phyloP scores from a whole-genome alignment of 2,888 invertebrate genomes.

The Rosalia funebris region DNA sequence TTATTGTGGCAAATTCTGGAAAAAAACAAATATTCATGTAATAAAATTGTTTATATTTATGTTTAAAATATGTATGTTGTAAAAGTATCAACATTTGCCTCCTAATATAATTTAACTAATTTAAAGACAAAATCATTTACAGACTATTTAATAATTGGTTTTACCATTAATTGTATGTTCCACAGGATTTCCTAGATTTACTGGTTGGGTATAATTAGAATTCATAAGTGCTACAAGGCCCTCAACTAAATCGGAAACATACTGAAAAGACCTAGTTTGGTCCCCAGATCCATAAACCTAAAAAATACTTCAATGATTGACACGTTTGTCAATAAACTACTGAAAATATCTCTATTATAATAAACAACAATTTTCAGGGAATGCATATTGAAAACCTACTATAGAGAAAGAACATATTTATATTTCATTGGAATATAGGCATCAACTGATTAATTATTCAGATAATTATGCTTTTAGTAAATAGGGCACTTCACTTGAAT shows the following conservation, averaged over 20 bases:
- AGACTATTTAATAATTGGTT: too few species aligned
- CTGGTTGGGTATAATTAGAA: constrained; percentile 90
- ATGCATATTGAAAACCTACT: not conserved
- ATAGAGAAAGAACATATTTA: not conserved
- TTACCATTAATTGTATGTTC: constrained; percentile 93
- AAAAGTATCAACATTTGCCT: too few species aligned
- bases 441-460: too few species aligned
- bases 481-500: too few species aligned
- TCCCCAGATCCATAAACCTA: constrained; percentile 87
- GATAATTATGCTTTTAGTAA: too few species aligned
- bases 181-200: constrained; percentile 97
- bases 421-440: not conserved
- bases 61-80: not conserved
- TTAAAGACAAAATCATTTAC: too few species aligned
- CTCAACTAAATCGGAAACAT: constrained; percentile 95
- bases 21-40: constrained; percentile 39
- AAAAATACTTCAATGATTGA: too few species aligned
- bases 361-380: not conserved
- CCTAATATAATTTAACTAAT: too few species aligned
- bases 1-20: constrained; percentile 87
- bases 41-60: not conserved
- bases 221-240: constrained; percentile 93
- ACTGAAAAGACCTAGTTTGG: constrained; percentile 97
- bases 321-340: too few species aligned
- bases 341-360: too few species aligned